A percentile compares a stretch with the other conserved stretches of the same genome.
phyloP scores from a whole-genome alignment of 2,113 vertebrate species.

The Amphiprion percula region DNA sequence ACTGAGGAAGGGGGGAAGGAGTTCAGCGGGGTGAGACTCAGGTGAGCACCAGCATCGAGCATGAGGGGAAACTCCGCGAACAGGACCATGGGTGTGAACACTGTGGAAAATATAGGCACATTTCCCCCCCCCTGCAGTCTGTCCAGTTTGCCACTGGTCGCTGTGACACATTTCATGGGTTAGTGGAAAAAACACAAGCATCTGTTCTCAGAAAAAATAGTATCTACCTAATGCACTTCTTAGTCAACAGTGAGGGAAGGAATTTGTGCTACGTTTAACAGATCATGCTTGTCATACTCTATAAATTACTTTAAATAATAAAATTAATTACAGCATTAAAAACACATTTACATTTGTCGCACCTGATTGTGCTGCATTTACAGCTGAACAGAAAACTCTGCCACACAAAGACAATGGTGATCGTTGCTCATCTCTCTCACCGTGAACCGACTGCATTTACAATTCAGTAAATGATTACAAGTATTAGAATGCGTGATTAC shows the following conservation, averaged over 20 bases:
- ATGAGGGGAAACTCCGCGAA: not conserved
- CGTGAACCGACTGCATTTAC: not conserved
- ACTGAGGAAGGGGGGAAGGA: slow-evolving; percentile 11
- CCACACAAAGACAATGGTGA: slow-evolving; percentile 7
- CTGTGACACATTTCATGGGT: slow-evolving; percentile 12
- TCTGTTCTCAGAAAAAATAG: slow-evolving; percentile 9
- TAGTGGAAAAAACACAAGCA: slow-evolving; percentile 27
- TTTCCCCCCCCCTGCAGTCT: slow-evolving; percentile 18
- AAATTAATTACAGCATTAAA: slow-evolving; percentile 83
- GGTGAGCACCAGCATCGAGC: slow-evolving; percentile 42
- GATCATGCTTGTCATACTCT: slow-evolving; percentile 75
- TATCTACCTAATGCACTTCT: slow-evolving; percentile 14
- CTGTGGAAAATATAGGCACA: slow-evolving; percentile 53
- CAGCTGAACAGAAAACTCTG: slow-evolving; percentile 22
- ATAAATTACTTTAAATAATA: slow-evolving; percentile 89
- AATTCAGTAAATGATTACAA: no score
- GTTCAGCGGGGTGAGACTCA: slow-evolving; percentile 1
- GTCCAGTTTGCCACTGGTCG: not conserved
- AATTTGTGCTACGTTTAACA: slow-evolving; percentile 76
- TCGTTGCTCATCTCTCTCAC: slow-evolving; percentile 1
- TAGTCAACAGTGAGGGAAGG: slow-evolving; percentile 27
- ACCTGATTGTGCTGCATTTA: slow-evolving; percentile 77
- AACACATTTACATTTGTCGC: slow-evolving; percentile 76
- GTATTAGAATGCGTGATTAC: no score
- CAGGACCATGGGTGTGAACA: not conserved